These are phyloP conservation scores for Phyllotreta cruciferae DNA, from an alignment of 2,888 invertebrate species.

Conservation along the genomic window DNA sequence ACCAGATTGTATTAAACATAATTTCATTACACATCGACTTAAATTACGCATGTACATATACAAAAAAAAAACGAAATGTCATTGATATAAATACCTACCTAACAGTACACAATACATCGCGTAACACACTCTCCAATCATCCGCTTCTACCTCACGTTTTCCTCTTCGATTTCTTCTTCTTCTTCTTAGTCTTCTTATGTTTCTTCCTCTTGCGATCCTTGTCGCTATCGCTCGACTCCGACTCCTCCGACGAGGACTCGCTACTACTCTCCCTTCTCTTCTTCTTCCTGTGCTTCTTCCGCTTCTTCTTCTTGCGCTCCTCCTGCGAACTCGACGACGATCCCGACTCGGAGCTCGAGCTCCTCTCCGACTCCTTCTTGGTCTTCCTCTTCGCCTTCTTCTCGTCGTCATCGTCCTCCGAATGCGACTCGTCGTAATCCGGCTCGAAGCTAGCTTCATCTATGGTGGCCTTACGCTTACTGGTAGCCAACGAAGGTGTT, in stretches of 20 bases:
- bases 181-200: slow-evolving; percentile 75
- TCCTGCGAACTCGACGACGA: slow-evolving; percentile 56
- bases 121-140: slow-evolving; percentile 3
- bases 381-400: slow-evolving; percentile 60
- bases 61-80: slow-evolving; percentile 7
- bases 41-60: slow-evolving; percentile 21
- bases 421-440: slow-evolving; percentile 75
- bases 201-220: slow-evolving; percentile 74
- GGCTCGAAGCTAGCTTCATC: slow-evolving; percentile 79
- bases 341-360: slow-evolving; percentile 57
- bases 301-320: slow-evolving; percentile 55
- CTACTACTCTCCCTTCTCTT: slow-evolving; percentile 67
- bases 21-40: slow-evolving; percentile 20
- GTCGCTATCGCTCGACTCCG: slow-evolving; percentile 69
- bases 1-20: no score
- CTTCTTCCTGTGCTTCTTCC: slow-evolving; percentile 61
- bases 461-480: slow-evolving; percentile 69
- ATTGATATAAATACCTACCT: slow-evolving; percentile 3
- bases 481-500: slow-evolving; percentile 53
- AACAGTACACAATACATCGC: slow-evolving; percentile 1
- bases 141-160: slow-evolving; percentile 46
- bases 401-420: slow-evolving; percentile 55
- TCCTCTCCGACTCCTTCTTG: slow-evolving; percentile 56
- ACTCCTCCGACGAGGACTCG: slow-evolving; percentile 67
- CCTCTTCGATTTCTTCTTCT: slow-evolving; percentile 73